Evolutionary conservation across 1,140 invertebrate genomes (phyloP).

Genomic region (Bombus confusus): DNA sequence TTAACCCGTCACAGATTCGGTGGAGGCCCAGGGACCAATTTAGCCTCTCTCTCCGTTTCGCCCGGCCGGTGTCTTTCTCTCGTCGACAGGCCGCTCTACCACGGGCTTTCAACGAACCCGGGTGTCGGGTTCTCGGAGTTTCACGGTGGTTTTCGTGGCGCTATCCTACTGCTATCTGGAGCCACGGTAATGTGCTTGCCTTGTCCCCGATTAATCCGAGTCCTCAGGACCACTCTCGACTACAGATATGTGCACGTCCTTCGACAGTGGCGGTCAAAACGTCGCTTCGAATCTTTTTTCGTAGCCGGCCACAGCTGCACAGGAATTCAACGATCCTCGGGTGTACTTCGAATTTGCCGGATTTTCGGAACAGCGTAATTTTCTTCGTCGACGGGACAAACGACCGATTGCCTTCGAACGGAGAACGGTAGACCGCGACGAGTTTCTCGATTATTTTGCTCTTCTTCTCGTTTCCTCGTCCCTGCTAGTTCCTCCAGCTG

Average conservation of each 20-base stretch:
- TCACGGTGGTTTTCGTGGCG: constrained; percentile 75
- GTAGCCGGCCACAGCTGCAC: constrained; percentile 30
- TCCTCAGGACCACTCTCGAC: constrained; percentile 57
- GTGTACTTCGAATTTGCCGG: constrained; percentile 21
- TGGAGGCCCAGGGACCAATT: constrained; percentile 70
- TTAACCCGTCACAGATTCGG: constrained; percentile 80
- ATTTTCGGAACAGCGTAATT: background rate
- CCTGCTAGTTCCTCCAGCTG: background rate
- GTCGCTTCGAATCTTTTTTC: constrained; percentile 33
- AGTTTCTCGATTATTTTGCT: background rate
- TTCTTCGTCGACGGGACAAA: background rate
- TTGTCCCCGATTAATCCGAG: constrained; percentile 80
- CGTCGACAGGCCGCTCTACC: constrained; percentile 35
- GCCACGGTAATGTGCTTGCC: constrained; percentile 79
- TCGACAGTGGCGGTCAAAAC: constrained; percentile 48
- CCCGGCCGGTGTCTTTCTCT: constrained; percentile 47
- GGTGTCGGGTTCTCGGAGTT: constrained; percentile 72
- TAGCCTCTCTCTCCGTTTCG: constrained; percentile 63
- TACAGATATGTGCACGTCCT: constrained; percentile 61
- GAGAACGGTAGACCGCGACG: background rate
- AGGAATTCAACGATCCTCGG: constrained; percentile 34
- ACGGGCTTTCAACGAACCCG: constrained; percentile 59
- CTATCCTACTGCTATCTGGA: constrained; percentile 69
- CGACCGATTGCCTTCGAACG: background rate
- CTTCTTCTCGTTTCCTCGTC: background rate